A percentile compares a stretch with the other conserved stretches of the same genome.
These are phyloP conservation scores for Megalurothrips usitatus DNA, from an alignment of 2,888 invertebrate species.

Conservation along the genomic window DNA sequence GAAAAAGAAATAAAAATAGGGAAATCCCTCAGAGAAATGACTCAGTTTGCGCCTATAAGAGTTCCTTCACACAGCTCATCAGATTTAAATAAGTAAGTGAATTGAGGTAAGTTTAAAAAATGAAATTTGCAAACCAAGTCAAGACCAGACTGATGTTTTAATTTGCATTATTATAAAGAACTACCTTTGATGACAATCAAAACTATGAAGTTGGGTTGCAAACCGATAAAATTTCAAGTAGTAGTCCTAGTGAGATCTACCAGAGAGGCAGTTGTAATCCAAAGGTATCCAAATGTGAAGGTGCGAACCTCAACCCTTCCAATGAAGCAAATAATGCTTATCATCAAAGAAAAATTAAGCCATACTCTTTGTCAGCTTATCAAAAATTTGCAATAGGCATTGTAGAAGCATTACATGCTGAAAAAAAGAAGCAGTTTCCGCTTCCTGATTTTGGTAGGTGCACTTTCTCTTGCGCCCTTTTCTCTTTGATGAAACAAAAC, in stretches of 20 bases:
- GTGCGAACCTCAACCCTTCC: neutral
- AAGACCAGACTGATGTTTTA: neutral
- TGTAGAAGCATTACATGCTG: neutral
- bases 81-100: neutral
- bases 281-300: neutral
- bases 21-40: too few relatives aligned
- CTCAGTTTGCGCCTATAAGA: too few relatives aligned
- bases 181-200: neutral
- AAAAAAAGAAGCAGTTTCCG: neutral
- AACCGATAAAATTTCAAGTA: neutral
- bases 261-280: neutral
- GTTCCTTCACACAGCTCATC: too few relatives aligned
- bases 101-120: neutral
- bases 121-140: neutral
- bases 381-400: neutral
- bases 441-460: neutral
- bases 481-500: neutral
- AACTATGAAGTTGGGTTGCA: neutral
- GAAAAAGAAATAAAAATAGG: too few relatives aligned
- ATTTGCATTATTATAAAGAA: neutral
- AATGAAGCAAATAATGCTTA: neutral
- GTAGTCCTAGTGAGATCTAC: neutral
- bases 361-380: neutral
- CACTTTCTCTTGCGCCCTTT: neutral
- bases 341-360: neutral